phyloP scores from a whole-genome alignment of 2,797 vertebrate species.

The Falco peregrinus region DNA sequence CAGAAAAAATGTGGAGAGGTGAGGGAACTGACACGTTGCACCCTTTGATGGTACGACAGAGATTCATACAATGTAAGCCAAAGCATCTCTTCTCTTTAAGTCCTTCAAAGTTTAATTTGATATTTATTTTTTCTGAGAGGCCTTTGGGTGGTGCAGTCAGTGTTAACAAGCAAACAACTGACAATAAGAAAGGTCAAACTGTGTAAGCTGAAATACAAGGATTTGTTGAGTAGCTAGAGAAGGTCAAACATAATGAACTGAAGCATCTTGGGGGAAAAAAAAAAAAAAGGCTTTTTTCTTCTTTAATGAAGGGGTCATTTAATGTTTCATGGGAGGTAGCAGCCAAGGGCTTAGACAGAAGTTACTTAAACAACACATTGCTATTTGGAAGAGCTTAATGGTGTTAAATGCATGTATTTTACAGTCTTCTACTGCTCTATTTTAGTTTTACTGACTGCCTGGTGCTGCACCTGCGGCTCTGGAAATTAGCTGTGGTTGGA shows the following conservation, averaged over 20 bases:
- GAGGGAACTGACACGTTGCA: neutral
- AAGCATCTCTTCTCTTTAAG: neutral
- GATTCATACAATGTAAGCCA: neutral
- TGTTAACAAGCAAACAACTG: neutral
- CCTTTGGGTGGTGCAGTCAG: neutral
- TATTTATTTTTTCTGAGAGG: neutral
- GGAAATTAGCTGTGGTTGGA: neutral
- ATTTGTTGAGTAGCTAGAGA: conserved; percentile 12
- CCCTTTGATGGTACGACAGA: neutral
- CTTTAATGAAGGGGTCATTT: neutral
- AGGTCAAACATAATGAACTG: conserved; percentile 23
- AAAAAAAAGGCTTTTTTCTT: neutral
- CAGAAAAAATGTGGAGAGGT: neutral
- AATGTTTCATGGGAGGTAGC: neutral
- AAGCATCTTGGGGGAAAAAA: neutral
- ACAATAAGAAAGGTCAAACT: conserved; percentile 36
- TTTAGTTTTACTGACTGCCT: neutral
- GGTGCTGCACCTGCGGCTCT: neutral
- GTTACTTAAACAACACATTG: neutral
- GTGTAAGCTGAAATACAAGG: conserved; percentile 1
- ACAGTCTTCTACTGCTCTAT: neutral
- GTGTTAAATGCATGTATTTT: neutral
- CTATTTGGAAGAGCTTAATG: neutral
- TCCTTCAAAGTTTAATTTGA: neutral
- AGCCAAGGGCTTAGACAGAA: neutral